Evolutionary conservation across 2,888 invertebrate genomes (phyloP).

Genomic region (Acleris cristana): DNA sequence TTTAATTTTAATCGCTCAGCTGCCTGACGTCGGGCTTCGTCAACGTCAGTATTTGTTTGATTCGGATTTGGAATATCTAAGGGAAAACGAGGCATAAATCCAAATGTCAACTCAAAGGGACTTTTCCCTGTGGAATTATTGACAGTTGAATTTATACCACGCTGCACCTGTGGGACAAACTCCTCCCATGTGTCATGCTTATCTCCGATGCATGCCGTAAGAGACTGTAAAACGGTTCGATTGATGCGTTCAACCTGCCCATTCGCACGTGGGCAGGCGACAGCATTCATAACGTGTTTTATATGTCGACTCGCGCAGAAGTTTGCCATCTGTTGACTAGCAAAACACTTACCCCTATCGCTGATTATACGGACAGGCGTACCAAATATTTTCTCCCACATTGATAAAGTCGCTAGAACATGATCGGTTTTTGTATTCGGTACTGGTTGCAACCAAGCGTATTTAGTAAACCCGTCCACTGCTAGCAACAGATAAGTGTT

Average conservation of each 20-base stretch:
- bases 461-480: conserved; percentile 38
- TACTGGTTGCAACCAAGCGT: conserved; percentile 35
- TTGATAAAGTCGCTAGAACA: conserved; percentile 17
- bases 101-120: conserved; percentile 7
- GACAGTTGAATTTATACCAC: conserved; percentile 9
- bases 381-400: conserved; percentile 25
- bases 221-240: conserved; percentile 10
- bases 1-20: not conserved
- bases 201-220: conserved; percentile 9
- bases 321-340: conserved; percentile 6
- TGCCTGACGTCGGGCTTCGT: conserved; percentile 10
- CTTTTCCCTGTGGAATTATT: conserved; percentile 8
- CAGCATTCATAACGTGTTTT: conserved; percentile 4
- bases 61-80: not conserved
- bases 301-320: conserved; percentile 4
- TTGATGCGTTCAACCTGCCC: conserved; percentile 14
- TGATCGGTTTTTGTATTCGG: conserved; percentile 27
- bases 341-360: conserved; percentile 37
- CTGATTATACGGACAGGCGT: conserved; percentile 34
- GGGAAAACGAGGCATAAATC: conserved; percentile 8
- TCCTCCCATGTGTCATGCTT: conserved; percentile 15
- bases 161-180: conserved; percentile 7
- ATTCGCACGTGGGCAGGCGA: not conserved
- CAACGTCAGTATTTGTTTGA: not conserved
- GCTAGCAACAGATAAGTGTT: conserved; percentile 34